Conservation (phyloP, 2,797 vertebrate species). For the Melanitta fusca region DNA sequence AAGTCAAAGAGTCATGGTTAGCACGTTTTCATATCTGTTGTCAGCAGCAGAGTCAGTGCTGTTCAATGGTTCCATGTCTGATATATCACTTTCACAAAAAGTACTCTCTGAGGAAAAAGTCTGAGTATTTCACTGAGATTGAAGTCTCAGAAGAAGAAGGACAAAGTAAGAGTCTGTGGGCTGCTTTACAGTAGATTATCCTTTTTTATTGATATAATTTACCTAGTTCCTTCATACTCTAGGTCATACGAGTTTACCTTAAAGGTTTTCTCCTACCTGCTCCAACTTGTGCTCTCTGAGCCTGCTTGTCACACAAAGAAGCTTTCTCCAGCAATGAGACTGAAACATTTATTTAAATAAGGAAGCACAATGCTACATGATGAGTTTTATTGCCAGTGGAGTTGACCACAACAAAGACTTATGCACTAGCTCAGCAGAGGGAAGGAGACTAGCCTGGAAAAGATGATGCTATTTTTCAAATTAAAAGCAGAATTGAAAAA, state of each 20-base stretch:
- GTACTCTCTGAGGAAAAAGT: neutral
- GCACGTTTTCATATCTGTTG: too few species aligned
- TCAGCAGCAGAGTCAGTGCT: too few species aligned
- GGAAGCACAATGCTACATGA: neutral
- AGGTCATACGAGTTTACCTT: too few species aligned
- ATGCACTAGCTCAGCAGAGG: conserved; percentile 21
- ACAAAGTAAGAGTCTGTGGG: too few species aligned
- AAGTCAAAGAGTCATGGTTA: too few species aligned
- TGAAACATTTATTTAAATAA: neutral
- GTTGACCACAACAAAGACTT: conserved; percentile 59
- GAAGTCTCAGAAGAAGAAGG: neutral
- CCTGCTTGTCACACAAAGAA: too few species aligned
- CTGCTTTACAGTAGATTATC: neutral
- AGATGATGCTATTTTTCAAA: conserved; percentile 65
- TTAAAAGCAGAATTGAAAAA: conserved; percentile 72
- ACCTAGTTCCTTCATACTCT: too few species aligned
- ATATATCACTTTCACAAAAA: neutral
- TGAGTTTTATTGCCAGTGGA: conserved; percentile 1
- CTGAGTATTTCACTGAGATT: neutral
- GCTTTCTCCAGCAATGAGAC: too few species aligned
- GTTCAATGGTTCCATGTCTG: too few species aligned
- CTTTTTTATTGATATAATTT: too few species aligned
- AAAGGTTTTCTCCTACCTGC: too few species aligned
- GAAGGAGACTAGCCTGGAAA: conserved; percentile 63
- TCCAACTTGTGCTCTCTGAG: too few species aligned